Evolutionary conservation across 2,797 vertebrate genomes (phyloP), one percentile per base, ranked within the genome.

Genomic region (Rhinichthys osculus): DNA sequence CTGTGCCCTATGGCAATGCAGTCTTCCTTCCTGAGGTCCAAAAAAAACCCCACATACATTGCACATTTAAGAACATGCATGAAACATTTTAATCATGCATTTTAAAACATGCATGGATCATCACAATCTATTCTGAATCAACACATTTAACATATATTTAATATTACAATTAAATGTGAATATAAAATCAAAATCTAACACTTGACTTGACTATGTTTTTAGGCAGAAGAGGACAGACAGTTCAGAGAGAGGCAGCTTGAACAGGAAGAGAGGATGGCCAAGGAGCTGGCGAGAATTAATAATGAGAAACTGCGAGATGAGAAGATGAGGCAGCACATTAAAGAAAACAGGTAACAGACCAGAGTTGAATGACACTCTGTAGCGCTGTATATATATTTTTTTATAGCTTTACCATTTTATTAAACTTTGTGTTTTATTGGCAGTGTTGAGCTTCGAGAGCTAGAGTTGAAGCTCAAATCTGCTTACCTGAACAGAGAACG

Each of bases 401-500:
- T 76, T 7, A 42, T 38, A 73, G 54, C 23, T 62, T 72, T 62
- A 23, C 17, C 13, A 62, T 30, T 30, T 62, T 17, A 5, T 52
- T 40, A 67, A 21, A 2, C 64, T 27, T n/a, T 82, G 10, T 77
- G 7, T 78, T 80, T 82, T 74, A n/a, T 82, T 54, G 91, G 79
- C 79, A 99, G 98, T 89, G 7, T 93, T 85, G 98, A 99, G 92
- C 95, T 99, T 88, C 94, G 96, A 85, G 97, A 99, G 82, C 78
- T 99, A 91, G 96, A 98, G 91, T 92, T 91, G 59, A 98, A 98
- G 90, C 93, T 99, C 70, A 96, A 94, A 88, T 93, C 94, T 35
- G 98, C 97, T 1, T 98, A 98, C 81, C 57, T 98, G 93, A 97
- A 96, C 91, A 97, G 96, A 91, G 97, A 96, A 87, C 93, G 96